phyloP scores from a whole-genome alignment of 2,888 invertebrate species.

The Epistrophella euchroma region DNA sequence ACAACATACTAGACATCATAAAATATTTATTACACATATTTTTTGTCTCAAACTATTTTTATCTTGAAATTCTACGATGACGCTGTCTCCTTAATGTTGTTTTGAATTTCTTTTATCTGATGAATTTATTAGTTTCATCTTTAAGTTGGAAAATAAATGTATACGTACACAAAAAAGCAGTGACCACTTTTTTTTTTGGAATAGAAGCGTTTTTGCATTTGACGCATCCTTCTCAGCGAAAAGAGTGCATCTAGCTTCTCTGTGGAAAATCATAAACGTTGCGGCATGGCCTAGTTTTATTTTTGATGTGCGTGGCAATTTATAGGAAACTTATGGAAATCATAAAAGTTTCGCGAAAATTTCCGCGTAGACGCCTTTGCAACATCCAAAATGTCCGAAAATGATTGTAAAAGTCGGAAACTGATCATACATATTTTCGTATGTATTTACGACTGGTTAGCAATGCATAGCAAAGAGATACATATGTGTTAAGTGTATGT shows the following conservation, averaged over 20 bases:
- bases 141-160: constrained; percentile 11
- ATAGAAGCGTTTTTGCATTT: constrained; percentile 10
- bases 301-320: constrained; percentile 58
- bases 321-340: constrained; percentile 56
- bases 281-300: constrained; percentile 64
- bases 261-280: constrained; percentile 35
- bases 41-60: constrained; percentile 66
- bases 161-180: neutral
- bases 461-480: neutral
- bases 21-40: constrained; percentile 35
- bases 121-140: constrained; percentile 66
- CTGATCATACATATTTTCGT: neutral
- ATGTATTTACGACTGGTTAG: neutral
- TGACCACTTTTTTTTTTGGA: neutral
- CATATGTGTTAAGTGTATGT: neutral
- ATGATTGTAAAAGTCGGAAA: constrained; percentile 61
- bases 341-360: constrained; percentile 68
- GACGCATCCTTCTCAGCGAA: constrained; percentile 4
- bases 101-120: constrained; percentile 62
- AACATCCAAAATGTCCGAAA: constrained; percentile 50
- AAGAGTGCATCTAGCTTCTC: neutral
- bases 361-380: constrained; percentile 65
- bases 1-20: constrained; percentile 43
- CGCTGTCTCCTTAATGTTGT: constrained; percentile 53
- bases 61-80: constrained; percentile 44